These are phyloP conservation scores for Apostichopus japonicus DNA, from an alignment of 35 echinoderm and acorn worm species.

Conservation along the genomic window DNA sequence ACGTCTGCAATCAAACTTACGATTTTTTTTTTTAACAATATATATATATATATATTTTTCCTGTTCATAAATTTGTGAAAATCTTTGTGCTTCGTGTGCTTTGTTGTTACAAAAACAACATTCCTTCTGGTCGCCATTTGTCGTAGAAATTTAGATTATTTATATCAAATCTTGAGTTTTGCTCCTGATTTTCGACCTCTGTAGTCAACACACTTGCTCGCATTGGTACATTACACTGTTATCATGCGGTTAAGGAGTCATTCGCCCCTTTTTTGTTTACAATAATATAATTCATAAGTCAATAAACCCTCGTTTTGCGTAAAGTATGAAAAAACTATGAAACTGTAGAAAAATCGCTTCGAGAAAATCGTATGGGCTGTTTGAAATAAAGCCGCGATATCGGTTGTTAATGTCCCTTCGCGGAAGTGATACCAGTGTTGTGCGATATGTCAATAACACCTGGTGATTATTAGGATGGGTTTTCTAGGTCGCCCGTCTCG, in stretches of 20 bases:
- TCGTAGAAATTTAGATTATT: conserved; percentile 22
- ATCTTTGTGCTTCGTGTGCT: conserved; percentile 42
- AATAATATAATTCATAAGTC: too few relatives aligned
- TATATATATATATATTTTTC: conserved; percentile 39
- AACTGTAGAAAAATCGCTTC: too few relatives aligned
- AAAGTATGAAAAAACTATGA: too few relatives aligned
- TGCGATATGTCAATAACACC: background rate
- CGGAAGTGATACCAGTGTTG: too few relatives aligned
- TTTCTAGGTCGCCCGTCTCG: background rate
- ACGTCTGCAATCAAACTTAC: conserved; percentile 42
- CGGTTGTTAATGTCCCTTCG: too few relatives aligned
- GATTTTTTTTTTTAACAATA: conserved; percentile 29
- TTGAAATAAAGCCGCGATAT: too few relatives aligned
- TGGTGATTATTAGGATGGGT: background rate
- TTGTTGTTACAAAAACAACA: conserved; percentile 47
- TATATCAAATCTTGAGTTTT: conserved; percentile 21
- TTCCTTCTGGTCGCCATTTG: conserved; percentile 40
- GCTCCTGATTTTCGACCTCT: background rate
- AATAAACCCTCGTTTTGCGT: too few relatives aligned
- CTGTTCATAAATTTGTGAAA: conserved; percentile 47
- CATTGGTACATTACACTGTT: too few relatives aligned
- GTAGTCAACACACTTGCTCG: too few relatives aligned
- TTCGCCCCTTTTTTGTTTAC: too few relatives aligned
- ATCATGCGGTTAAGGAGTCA: too few relatives aligned
- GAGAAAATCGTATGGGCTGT: too few relatives aligned